Conservation (phyloP, 64 coral and sea anemone genomes). For the Montipora foliosa region DNA sequence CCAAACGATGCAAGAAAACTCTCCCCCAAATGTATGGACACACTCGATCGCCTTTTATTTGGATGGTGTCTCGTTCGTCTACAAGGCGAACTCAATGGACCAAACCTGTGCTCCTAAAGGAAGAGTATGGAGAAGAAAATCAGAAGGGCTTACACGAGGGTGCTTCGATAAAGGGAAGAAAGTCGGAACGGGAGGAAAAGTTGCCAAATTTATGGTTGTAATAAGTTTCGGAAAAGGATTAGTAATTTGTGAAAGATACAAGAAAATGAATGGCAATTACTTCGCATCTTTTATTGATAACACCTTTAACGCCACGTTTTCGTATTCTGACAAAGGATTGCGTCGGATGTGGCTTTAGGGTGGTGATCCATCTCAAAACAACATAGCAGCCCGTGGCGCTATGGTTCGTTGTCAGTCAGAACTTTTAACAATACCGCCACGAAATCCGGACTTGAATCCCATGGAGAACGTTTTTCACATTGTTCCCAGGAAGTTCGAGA, state of each 20-base stretch:
- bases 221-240: no score
- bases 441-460: slow-evolving; percentile 75
- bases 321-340: slow-evolving; percentile 12
- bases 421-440: slow-evolving; percentile 49
- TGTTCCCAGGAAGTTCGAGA: slow-evolving; percentile 19
- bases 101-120: no score
- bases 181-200: no score
- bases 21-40: slow-evolving; percentile 24
- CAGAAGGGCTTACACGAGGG: slow-evolving; percentile 32
- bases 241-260: no score
- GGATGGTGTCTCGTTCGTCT: no score
- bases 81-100: no score
- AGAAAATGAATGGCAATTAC: slow-evolving; percentile 43
- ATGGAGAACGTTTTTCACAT: slow-evolving; percentile 75
- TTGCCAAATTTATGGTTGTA: no score
- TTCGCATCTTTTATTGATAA: slow-evolving; percentile 22
- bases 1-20: slow-evolving; percentile 25
- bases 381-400: neutral
- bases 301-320: slow-evolving; percentile 38
- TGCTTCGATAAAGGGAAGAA: neutral
- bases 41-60: neutral
- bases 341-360: slow-evolving; percentile 40
- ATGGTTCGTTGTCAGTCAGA: neutral
- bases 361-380: slow-evolving; percentile 34
- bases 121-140: slow-evolving; percentile 18